Percentiles rank a stretch among this genome's conserved stretches.
Evolutionary conservation across 2,113 vertebrate species (phyloP).

Genomic region (Mus pahari): DNA sequence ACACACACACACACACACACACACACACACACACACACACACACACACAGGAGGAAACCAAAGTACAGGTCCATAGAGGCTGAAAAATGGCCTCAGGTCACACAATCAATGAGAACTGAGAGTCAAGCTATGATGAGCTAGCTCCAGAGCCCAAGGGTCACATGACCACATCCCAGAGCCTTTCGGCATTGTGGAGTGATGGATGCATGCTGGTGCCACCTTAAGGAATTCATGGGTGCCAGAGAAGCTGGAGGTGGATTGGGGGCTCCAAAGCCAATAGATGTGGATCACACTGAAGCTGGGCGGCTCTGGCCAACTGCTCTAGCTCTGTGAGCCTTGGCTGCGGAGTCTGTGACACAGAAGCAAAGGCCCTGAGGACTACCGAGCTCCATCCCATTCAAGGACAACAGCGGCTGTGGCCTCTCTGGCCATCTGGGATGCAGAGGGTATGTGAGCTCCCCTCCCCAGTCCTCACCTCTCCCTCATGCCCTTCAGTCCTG

Average conservation of each 20-base stretch:
- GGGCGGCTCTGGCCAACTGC: not conserved
- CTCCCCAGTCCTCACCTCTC: too few species aligned
- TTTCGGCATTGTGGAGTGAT: not conserved
- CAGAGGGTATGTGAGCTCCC: not conserved
- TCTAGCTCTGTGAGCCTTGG: not conserved
- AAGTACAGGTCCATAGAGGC: not conserved
- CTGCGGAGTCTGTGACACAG: not conserved
- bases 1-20: too few species aligned
- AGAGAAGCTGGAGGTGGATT: not conserved
- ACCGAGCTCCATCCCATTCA: not conserved
- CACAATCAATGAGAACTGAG: not conserved
- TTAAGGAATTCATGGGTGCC: too few species aligned
- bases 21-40: too few species aligned
- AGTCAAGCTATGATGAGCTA: not conserved
- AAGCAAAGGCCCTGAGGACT: not conserved
- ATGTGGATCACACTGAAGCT: not conserved
- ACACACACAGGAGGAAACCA: not conserved
- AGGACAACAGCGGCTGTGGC: too few species aligned
- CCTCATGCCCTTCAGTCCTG: not conserved
- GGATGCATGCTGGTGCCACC: accelerated
- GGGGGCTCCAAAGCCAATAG: not conserved
- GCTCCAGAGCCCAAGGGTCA: not conserved
- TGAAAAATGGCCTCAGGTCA: not conserved
- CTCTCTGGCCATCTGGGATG: not conserved
- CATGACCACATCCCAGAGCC: too few species aligned